Conservation (phyloP, 1,140 invertebrate species). For the Apocrypta bakeri region DNA sequence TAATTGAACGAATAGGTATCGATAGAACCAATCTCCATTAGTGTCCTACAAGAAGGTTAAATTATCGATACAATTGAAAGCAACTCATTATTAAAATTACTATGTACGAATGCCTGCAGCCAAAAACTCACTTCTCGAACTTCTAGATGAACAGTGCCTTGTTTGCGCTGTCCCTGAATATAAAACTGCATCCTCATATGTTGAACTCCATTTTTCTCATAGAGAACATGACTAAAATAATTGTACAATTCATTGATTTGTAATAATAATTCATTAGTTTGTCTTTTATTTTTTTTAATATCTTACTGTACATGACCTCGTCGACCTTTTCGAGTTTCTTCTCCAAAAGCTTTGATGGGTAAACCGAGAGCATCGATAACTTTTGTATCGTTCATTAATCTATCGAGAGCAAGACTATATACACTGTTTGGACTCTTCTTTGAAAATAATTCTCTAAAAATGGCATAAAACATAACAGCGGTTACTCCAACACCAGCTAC, state of each 20-base stretch:
- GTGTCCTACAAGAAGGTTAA: constrained; percentile 78
- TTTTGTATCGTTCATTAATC: constrained; percentile 81
- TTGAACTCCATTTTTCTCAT: constrained; percentile 83
- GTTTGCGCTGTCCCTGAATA: constrained; percentile 86
- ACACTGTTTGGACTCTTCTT: constrained; percentile 89
- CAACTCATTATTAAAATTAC: neutral
- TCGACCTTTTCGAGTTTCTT: constrained; percentile 84
- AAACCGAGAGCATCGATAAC: constrained; percentile 85
- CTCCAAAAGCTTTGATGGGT: constrained; percentile 92
- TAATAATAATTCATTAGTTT: neutral
- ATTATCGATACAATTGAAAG: neutral
- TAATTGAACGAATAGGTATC: constrained; percentile 88
- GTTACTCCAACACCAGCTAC: constrained; percentile 85
- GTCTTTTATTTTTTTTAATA: constrained; percentile 31
- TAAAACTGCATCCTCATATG: constrained; percentile 93
- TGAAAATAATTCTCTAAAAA: constrained; percentile 91
- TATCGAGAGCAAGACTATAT: constrained; percentile 85
- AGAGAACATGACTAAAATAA: constrained; percentile 81
- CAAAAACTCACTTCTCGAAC: constrained; percentile 82
- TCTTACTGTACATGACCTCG: constrained; percentile 77
- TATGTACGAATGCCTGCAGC: neutral
- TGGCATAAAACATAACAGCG: constrained; percentile 85
- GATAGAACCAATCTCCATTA: constrained; percentile 84
- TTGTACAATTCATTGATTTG: neutral
- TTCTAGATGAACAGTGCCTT: constrained; percentile 90